phyloP scores from a whole-genome alignment of 2,797 vertebrate genomes.

The Clamator glandarius region DNA sequence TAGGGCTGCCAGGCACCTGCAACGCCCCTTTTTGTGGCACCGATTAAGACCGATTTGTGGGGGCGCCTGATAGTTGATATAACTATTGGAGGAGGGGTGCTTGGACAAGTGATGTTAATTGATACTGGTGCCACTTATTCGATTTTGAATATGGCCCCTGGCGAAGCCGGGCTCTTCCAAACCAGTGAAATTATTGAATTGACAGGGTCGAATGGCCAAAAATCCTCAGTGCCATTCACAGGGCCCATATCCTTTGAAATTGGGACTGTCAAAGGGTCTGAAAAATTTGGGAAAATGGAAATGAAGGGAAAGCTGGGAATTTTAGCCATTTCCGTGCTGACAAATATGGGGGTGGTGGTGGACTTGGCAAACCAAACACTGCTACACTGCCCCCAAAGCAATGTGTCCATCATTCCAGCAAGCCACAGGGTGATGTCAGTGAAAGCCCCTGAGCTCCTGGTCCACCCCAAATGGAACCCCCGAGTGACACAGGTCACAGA shows the following conservation, averaged over 20 bases:
- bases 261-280: constrained; percentile 56
- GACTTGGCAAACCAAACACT: constrained; percentile 53
- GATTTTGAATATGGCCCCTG: constrained; percentile 28
- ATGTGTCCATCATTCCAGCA: neutral
- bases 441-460: constrained; percentile 50
- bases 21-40: constrained; percentile 72
- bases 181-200: constrained; percentile 54
- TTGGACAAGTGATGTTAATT: constrained; percentile 73
- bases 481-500: constrained; percentile 42
- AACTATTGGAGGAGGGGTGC: constrained; percentile 71
- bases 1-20: constrained; percentile 73
- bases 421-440: constrained; percentile 60
- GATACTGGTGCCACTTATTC: constrained; percentile 66
- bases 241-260: constrained; percentile 51
- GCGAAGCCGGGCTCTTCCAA: constrained; percentile 39
- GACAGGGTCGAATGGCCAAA: neutral
- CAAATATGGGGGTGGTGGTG: constrained; percentile 44
- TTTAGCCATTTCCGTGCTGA: neutral
- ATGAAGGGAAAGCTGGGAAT: constrained; percentile 38
- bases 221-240: constrained; percentile 48
- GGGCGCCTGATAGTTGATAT: constrained; percentile 68
- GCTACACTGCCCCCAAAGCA: neutral
- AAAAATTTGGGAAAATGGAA: constrained; percentile 66
- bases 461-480: constrained; percentile 59
- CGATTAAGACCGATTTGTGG: constrained; percentile 66